These are phyloP conservation scores for Saiga tatarica DNA, from an alignment of 2,113 vertebrate genomes.

Conservation along the genomic window DNA sequence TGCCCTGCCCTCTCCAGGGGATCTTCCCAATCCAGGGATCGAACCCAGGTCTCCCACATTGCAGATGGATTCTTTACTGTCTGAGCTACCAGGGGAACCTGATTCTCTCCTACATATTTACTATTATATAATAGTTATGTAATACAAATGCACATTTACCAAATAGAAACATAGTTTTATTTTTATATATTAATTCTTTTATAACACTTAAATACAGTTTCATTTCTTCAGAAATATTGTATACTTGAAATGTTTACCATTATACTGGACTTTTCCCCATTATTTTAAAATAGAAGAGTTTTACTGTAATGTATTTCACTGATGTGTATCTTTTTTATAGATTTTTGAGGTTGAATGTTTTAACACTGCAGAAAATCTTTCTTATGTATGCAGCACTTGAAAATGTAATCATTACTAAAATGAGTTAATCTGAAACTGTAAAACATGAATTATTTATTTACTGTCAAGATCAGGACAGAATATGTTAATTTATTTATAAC, in stretches of 20 bases:
- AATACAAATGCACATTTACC: neutral
- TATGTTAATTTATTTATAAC: neutral
- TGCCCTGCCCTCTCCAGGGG: neutral
- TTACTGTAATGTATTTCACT: neutral
- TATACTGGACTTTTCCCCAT: neutral
- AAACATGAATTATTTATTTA: neutral
- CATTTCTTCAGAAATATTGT: neutral
- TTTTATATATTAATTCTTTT: neutral
- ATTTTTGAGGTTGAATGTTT: neutral
- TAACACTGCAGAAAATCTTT: neutral
- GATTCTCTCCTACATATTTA: neutral
- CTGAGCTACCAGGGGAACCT: neutral
- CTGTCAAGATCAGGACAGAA: neutral
- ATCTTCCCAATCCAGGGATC: neutral
- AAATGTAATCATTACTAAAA: neutral
- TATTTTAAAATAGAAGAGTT: neutral
- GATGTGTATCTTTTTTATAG: neutral
- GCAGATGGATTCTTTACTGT: neutral
- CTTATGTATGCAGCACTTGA: neutral
- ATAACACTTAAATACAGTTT: neutral
- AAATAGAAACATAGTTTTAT: neutral
- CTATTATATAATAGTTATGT: neutral
- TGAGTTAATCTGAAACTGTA: neutral
- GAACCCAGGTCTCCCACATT: neutral
- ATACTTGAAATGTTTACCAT: neutral